Base-by-base conservation (phyloP, 1,140 invertebrate species). In the Colletes gigas region DNA sequence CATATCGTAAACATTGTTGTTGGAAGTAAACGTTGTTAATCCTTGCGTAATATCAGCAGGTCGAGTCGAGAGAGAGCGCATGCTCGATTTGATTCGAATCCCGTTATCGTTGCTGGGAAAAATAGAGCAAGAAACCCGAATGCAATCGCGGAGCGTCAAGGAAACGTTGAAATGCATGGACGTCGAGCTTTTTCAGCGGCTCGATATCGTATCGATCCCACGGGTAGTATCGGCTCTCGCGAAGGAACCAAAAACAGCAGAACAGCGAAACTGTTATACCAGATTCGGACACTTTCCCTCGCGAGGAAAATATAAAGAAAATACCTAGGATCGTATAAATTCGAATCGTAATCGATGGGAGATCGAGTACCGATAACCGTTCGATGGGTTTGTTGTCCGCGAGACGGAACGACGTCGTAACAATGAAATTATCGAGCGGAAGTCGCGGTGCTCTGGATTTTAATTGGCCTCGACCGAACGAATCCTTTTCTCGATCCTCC, bases 181-280 rank as follows among this genome's bases (percentile, higher is more conserved):
- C 52, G 41, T 78, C 8, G 73, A 39, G 65, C 50, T 50, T 69
- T 54, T n/a, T 44, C 81, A 47, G 57, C 44, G 21, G 76, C 60
- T 83, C 81, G 74, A 84, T 72, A 78, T 66, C 39, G 69, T 83
- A 83, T 84, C 81, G 83, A 84, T 78, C 70, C 81, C 44, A 8
- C 6, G 68, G 14, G 67, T 10, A 10, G 12, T 21, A 60, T n/a
- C 63, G n/a, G 55, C 39, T 65, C 39, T n/a, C 50, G 50, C 15
- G 74, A 67, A 59, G 15, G 19, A 47, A 15, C 3, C 50, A 0
- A 17, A n/a, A 65, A 55, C 39, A 1, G 7, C 39, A 17, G 30
- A 67, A 59, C 50, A 44, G 14, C 44, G 8, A 12, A 67, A 66
- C 39, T 2, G 2, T 30, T 30, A 2, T 30, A 30, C 30, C 30